Conservation (phyloP, 2,113 vertebrate species). For the Chelonoidis abingdonii region DNA sequence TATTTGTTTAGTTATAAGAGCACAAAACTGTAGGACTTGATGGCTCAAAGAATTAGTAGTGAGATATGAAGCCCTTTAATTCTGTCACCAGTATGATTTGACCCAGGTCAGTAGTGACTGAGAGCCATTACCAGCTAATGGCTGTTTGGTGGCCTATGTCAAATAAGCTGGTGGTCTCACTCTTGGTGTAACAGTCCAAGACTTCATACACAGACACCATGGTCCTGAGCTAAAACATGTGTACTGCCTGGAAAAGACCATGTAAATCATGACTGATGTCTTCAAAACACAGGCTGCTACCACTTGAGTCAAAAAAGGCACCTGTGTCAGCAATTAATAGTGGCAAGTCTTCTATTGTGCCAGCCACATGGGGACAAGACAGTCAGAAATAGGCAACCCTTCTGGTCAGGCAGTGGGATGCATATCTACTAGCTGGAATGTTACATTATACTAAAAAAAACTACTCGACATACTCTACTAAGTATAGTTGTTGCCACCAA, state of each 20-base stretch:
- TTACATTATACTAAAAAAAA: neutral
- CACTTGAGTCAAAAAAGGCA: neutral
- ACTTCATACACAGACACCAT: constrained; percentile 35
- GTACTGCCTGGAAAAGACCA: constrained; percentile 51
- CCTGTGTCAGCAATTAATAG: constrained; percentile 45
- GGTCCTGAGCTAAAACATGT: constrained; percentile 46
- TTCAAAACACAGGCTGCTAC: constrained; percentile 37
- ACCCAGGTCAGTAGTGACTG: constrained; percentile 19
- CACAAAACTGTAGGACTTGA: neutral
- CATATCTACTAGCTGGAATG: neutral
- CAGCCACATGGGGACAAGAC: neutral
- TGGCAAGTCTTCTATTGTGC: constrained; percentile 23
- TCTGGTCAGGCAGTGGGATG: neutral
- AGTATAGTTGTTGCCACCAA: neutral
- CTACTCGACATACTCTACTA: neutral
- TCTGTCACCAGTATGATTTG: constrained; percentile 67
- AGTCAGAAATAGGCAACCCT: neutral
- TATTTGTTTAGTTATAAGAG: neutral
- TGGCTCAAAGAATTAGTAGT: constrained; percentile 5
- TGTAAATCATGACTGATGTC: constrained; percentile 1
- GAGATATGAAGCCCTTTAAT: constrained; percentile 54
- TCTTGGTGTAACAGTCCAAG: constrained; percentile 58
- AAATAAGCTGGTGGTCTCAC: constrained; percentile 51
- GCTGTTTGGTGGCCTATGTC: constrained; percentile 28
- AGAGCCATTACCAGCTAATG: constrained; percentile 57